phyloP scores from a whole-genome alignment of 1,140 invertebrate species.

The Anagrus nilaparvatae region DNA sequence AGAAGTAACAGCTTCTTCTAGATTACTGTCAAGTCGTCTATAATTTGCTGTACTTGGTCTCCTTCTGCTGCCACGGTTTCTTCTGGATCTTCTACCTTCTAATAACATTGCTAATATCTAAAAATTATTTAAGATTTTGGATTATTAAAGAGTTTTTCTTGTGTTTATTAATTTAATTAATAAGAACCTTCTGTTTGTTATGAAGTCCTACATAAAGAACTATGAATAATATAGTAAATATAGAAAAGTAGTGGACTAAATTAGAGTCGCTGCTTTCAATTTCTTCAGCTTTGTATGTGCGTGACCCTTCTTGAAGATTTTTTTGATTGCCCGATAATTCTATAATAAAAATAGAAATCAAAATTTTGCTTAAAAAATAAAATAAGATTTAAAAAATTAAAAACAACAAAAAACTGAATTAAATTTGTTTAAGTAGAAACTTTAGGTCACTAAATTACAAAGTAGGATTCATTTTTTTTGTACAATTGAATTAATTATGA shows the following conservation, averaged over 20 bases:
- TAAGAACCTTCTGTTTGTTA: conserved; percentile 56
- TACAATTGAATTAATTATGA: too few relatives aligned
- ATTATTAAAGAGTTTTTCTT: background rate
- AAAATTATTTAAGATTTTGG: conserved; percentile 14
- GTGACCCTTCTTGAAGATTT: too few relatives aligned
- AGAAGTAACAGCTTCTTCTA: conserved; percentile 54
- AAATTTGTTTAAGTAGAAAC: too few relatives aligned
- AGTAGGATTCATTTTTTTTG: too few relatives aligned
- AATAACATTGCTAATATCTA: conserved; percentile 49
- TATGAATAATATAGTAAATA: conserved; percentile 48
- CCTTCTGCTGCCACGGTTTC: conserved; percentile 34
- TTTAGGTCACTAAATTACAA: too few relatives aligned
- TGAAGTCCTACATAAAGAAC: conserved; percentile 53
- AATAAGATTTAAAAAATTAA: too few relatives aligned
- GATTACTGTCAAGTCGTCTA: conserved; percentile 49
- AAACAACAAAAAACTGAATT: too few relatives aligned
- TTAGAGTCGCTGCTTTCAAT: too few relatives aligned
- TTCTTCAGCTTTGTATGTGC: too few relatives aligned
- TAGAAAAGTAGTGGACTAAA: conserved; percentile 55
- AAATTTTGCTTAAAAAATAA: too few relatives aligned
- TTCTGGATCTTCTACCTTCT: conserved; percentile 45
- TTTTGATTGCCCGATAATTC: too few relatives aligned
- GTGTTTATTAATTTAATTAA: conserved; percentile 2
- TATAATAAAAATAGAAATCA: too few relatives aligned
- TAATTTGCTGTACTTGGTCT: conserved; percentile 50